A percentile compares a stretch with the other conserved stretches of the same genome.
Evolutionary conservation across 2,888 invertebrate species (phyloP).

Genomic region (Rhingia campestris): DNA sequence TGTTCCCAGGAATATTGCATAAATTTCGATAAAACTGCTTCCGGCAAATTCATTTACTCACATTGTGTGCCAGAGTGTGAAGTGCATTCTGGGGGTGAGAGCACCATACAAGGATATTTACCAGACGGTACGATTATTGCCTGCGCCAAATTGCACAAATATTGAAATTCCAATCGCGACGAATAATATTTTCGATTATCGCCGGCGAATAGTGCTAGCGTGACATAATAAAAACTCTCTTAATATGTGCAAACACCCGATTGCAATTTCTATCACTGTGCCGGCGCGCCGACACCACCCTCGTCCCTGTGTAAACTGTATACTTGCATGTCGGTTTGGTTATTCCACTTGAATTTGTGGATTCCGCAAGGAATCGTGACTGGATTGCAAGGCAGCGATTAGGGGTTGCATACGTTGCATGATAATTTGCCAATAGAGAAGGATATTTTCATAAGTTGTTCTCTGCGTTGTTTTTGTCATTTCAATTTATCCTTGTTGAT

Average conservation of each 20-base stretch:
- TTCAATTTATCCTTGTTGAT: constrained; percentile 25
- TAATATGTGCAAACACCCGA: constrained; percentile 72
- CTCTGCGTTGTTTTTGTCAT: constrained; percentile 30
- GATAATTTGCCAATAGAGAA: constrained; percentile 67
- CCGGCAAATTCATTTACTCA: constrained; percentile 48
- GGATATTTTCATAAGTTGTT: constrained; percentile 59
- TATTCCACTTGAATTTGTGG: constrained; percentile 66
- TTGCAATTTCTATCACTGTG: constrained; percentile 56
- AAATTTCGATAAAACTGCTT: constrained; percentile 44
- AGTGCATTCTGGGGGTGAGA: neutral
- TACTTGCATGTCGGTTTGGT: neutral
- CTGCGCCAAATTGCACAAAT: constrained; percentile 66
- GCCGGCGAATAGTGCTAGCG: constrained; percentile 65
- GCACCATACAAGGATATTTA: constrained; percentile 4
- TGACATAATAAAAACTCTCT: constrained; percentile 72
- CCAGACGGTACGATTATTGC: constrained; percentile 65
- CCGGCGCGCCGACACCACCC: constrained; percentile 2
- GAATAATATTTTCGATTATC: constrained; percentile 73
- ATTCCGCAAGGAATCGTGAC: constrained; percentile 68
- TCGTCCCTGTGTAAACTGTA: neutral
- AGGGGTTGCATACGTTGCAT: constrained; percentile 73
- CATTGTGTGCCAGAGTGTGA: constrained; percentile 2
- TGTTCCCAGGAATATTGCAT: constrained; percentile 23
- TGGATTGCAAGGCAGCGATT: constrained; percentile 71
- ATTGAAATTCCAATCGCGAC: constrained; percentile 72